Base-by-base conservation (phyloP, 2,113 vertebrate genomes). In the Menidia beryllina region DNA sequence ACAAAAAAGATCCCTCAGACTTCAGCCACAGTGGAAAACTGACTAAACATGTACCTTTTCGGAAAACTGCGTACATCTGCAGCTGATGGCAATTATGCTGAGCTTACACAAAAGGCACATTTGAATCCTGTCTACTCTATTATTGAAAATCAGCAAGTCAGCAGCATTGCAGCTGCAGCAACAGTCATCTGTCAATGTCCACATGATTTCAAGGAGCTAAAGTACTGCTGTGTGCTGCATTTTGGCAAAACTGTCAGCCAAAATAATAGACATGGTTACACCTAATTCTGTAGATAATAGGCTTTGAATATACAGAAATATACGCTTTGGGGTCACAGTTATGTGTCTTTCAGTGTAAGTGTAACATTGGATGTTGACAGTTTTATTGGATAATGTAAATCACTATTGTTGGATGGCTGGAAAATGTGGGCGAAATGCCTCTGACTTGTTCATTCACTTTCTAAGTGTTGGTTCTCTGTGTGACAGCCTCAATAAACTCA, bases 1-100 rank as follows among this genome's bases (percentile, higher is more conserved):
- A 62, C 24, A 75, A 41, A 75, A 74, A 86, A n/a, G 66, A 21
- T 39, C 43, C 50, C 47, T 30, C 19, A 55, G 57, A 61, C 52
- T 5, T 4, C 8, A 30, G 30, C 30, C 41, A 49, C 58, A 70
- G 47, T 26, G 21, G 47, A 45, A 65, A 72, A 77, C 19, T 30
- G 39, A 51, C 20, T 49, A 41, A 6, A 45, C 17, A 27, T 69
- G 61, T 2, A 52, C 64, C 50, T 30, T 51, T 24, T 15, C 59
- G 25, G 60, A 39, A 86, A 73, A 69, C 69, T 20, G 19, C 34
- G 43, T 61, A 15, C 24, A 45, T 69, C 36, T 45, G 34, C 56
- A 70, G 54, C 38, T 75, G 65, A 10, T 56, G 43, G 81, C 30
- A 3, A 6, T 48, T 41, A 27, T 51, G 38, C 0, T 43, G 39